Percentiles rank a stretch among this genome's conserved stretches.
Evolutionary conservation across 1,140 invertebrate species (phyloP).

Genomic region (Sitophilus oryzae): DNA sequence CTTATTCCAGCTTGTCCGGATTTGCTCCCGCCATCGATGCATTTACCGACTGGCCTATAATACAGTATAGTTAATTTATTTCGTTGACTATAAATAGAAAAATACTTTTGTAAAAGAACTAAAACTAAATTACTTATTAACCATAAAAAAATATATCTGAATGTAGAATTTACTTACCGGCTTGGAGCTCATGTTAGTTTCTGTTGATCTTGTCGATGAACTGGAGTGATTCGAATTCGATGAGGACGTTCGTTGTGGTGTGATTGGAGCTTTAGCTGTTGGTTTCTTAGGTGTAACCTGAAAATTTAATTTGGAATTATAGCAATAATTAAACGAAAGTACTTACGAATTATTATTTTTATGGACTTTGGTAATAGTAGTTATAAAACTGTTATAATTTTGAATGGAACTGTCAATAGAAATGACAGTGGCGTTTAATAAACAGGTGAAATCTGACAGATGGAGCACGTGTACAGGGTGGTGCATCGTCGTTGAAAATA

Average conservation of each 20-base stretch:
- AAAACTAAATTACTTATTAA: background rate
- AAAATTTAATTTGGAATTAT: background rate
- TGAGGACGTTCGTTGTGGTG: slow-evolving; percentile 4
- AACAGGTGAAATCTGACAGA: too few relatives aligned
- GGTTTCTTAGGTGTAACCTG: slow-evolving; percentile 11
- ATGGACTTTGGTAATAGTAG: too few relatives aligned
- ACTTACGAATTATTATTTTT: too few relatives aligned
- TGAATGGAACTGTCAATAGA: background rate
- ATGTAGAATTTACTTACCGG: slow-evolving; percentile 2
- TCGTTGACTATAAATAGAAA: too few relatives aligned
- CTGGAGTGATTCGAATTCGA: slow-evolving; percentile 10
- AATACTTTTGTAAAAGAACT: too few relatives aligned
- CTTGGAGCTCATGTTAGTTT: slow-evolving; percentile 6
- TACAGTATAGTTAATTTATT: too few relatives aligned
- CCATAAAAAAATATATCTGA: background rate
- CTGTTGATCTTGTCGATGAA: slow-evolving; percentile 8
- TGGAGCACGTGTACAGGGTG: too few relatives aligned
- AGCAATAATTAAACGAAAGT: background rate
- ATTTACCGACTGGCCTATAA: too few relatives aligned
- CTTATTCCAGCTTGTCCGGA: too few relatives aligned
- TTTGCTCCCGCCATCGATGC: too few relatives aligned
- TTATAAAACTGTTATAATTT: slow-evolving; percentile 1
- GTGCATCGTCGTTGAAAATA: too few relatives aligned
- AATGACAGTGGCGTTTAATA: too few relatives aligned
- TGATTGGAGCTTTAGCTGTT: slow-evolving; percentile 4